Conservation (phyloP, 2,113 vertebrate species). For the Tor tambroides region DNA sequence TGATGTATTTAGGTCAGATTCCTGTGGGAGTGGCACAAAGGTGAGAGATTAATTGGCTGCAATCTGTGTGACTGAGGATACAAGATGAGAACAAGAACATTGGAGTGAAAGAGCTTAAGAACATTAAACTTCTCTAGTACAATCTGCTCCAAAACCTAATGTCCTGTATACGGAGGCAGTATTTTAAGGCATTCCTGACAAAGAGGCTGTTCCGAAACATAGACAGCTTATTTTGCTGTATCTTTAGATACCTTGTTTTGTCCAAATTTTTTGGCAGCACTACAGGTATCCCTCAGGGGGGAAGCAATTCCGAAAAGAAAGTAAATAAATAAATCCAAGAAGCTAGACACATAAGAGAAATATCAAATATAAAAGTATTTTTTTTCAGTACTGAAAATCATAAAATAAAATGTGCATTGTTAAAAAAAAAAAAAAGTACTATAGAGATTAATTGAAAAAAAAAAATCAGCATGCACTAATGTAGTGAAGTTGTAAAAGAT, state of each 20-base stretch:
- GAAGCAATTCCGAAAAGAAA: not conserved
- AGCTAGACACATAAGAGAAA: not conserved
- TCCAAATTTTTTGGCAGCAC: not conserved
- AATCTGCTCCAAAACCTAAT: not conserved
- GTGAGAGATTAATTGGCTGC: constrained; percentile 51
- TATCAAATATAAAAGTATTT: not conserved
- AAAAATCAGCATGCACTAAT: too few species aligned
- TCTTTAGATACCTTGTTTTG: not conserved
- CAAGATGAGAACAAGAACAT: constrained; percentile 7
- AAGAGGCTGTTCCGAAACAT: not conserved
- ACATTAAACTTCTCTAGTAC: not conserved
- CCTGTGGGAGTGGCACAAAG: constrained; percentile 61
- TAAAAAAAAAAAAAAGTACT: not conserved
- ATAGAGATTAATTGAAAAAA: not conserved
- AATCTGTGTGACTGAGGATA: constrained; percentile 40
- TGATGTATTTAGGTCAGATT: constrained; percentile 79
- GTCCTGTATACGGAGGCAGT: not conserved
- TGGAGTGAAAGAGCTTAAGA: not conserved
- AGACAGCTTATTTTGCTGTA: not conserved
- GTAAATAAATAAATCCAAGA: not conserved
- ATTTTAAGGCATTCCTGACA: not conserved
- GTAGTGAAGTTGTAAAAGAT: not conserved
- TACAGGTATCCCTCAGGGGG: not conserved
- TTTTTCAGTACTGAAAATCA: not conserved
- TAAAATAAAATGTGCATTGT: not conserved